Evolutionary conservation across 92 coral and sea anemone species (phyloP).

Genomic region (Epizoanthus rinbou): DNA sequence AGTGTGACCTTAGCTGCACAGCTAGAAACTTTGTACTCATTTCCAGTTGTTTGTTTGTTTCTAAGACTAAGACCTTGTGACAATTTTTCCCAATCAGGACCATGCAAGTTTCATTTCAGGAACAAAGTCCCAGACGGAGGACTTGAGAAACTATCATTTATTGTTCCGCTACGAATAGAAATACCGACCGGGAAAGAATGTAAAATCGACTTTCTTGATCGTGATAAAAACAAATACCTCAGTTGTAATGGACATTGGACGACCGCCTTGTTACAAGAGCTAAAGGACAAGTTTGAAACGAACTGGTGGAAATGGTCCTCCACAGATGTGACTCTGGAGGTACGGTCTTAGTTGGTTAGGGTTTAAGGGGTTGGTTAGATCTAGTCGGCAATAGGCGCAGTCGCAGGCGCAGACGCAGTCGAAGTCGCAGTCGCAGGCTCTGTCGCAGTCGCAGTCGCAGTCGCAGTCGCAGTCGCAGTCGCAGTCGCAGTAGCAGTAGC

Average conservation of each 20-base stretch:
- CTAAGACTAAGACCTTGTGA: neutral
- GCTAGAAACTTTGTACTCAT: neutral
- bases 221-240: neutral
- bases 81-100: neutral
- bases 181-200: constrained; percentile 25
- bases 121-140: neutral
- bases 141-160: constrained; percentile 1
- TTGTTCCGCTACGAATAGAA: constrained; percentile 2
- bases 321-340: constrained; percentile 3
- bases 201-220: constrained; percentile 1
- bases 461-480: too few species aligned
- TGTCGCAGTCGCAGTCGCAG: too few species aligned
- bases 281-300: neutral
- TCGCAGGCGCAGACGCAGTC: too few species aligned
- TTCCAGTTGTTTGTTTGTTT: neutral
- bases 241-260: constrained; percentile 24
- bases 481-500: too few species aligned
- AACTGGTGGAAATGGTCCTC: neutral
- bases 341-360: neutral
- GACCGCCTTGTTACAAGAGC: neutral
- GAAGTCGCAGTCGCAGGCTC: too few species aligned
- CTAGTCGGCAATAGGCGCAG: too few species aligned
- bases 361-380: too few species aligned
- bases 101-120: constrained; percentile 11
- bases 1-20: neutral